These are phyloP conservation scores for Heterodera carotae DNA, from an alignment of 1,140 invertebrate genomes.

Conservation along the genomic window DNA sequence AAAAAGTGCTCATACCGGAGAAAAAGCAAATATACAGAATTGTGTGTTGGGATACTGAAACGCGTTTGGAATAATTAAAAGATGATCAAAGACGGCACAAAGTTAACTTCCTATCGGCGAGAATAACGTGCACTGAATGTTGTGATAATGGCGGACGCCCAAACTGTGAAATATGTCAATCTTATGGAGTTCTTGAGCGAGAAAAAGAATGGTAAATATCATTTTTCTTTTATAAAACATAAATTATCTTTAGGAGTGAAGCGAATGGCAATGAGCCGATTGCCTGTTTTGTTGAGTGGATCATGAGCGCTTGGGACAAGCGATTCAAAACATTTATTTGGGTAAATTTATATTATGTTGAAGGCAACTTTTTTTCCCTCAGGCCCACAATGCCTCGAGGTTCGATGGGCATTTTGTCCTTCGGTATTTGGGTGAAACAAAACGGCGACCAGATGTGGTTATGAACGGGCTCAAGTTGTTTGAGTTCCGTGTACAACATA, in stretches of 20 bases:
- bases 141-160: not conserved
- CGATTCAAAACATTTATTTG: not conserved
- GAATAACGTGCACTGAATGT: slow-evolving; percentile 2
- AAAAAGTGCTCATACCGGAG: not conserved
- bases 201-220: not conserved
- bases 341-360: not conserved
- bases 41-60: not conserved
- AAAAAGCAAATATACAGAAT: slow-evolving; percentile 7
- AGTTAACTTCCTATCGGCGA: not conserved
- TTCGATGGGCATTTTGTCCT: slow-evolving; percentile 7
- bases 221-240: not conserved
- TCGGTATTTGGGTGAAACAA: slow-evolving; percentile 1
- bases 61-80: not conserved
- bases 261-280: not conserved
- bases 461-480: slow-evolving; percentile 7
- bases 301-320: not conserved
- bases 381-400: not conserved
- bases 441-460: not conserved
- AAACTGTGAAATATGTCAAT: not conserved
- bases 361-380: not conserved
- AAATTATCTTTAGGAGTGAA: slow-evolving; percentile 7
- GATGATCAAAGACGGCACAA: not conserved
- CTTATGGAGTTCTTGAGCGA: not conserved
- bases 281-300: not conserved
- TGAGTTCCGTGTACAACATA: not conserved